Evolutionary conservation across 2,113 vertebrate species (phyloP), one percentile per base, ranked within the genome.

Genomic region (Xenopus laevis): DNA sequence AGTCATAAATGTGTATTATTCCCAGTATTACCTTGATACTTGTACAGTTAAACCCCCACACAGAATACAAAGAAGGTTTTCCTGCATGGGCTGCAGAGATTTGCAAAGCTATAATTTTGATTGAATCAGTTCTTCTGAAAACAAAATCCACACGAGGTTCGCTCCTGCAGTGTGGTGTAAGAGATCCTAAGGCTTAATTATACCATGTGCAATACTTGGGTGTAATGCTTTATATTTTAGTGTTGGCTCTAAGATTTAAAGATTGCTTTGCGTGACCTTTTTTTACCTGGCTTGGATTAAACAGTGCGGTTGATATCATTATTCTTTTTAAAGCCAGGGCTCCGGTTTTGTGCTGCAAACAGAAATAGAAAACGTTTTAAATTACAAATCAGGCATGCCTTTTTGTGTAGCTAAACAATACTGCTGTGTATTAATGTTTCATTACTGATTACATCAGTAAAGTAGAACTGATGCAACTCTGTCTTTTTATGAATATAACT

Each of bases 61-160:
- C 45, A 23, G 11, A 50, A 12, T 3, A 20, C 7, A 50, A 12
- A 50, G 18, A 66, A 50, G 65, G 65, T 50, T 65, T 66, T 50
- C 1, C 23, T 79, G 74, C 17, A 78, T 65, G 47, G 21, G 1
- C 23, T 79, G 74, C 17, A 78, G 65, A 68, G 53, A 21, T 81
- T 79, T 78, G 18, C 65, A 73, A 82, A 77, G 13, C 65, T 83
- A 45, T 76, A 82, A 69, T 85, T 85, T 55, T 83, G 78, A 65
- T 65, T 76, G 58, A 79, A 83, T 83, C 79, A 0, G 53, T 71
- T 79, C 55, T 80, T 82, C 71, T 79, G 81, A 82, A 60, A 62
- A 70, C 74, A 75, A 78, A 72, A 50, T 78, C 30, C 80, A 61
- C 64, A 81, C 76, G 77, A 11, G n/a, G 71, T 72, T 81, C 82